phyloP scores from a whole-genome alignment of 1,140 invertebrate genomes.

The Drosophila pandora region DNA sequence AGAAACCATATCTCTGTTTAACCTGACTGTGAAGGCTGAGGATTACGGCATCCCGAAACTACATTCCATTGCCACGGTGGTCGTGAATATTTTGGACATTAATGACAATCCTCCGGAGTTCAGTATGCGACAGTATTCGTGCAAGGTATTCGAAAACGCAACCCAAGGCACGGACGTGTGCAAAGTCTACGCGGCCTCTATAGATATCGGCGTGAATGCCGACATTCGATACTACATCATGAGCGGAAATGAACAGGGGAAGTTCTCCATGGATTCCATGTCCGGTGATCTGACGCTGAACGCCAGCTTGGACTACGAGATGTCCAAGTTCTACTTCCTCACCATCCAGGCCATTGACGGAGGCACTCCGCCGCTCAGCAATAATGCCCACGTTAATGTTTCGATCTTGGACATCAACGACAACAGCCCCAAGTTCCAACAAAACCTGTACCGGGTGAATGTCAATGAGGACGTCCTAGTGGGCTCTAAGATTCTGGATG shows the following conservation, averaged over 20 bases:
- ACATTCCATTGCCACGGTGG: constrained; percentile 85
- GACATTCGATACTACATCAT: constrained; percentile 95
- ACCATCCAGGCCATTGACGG: constrained; percentile 96
- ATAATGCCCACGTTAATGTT: constrained; percentile 94
- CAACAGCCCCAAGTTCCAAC: constrained; percentile 93
- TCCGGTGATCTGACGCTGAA: constrained; percentile 91
- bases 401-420: constrained; percentile 95
- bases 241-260: constrained; percentile 94
- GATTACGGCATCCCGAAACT: constrained; percentile 91
- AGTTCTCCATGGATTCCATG: constrained; percentile 90
- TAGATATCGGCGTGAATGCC: constrained; percentile 96
- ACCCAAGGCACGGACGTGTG: constrained; percentile 90
- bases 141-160: constrained; percentile 90
- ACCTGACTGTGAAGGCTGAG: constrained; percentile 91
- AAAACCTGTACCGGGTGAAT: constrained; percentile 90
- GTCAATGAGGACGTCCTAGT: constrained; percentile 91
- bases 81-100: constrained; percentile 91
- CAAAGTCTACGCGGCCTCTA: constrained; percentile 94
- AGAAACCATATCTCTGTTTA: constrained; percentile 93
- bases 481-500: constrained; percentile 89
- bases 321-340: constrained; percentile 92
- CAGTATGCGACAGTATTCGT: constrained; percentile 90
- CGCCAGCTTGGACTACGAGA: constrained; percentile 93
- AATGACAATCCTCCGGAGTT: constrained; percentile 98
- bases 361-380: constrained; percentile 92